Evolutionary conservation across 2,797 vertebrate species (phyloP).

Genomic region (Helicolenus hilgendorfi): DNA sequence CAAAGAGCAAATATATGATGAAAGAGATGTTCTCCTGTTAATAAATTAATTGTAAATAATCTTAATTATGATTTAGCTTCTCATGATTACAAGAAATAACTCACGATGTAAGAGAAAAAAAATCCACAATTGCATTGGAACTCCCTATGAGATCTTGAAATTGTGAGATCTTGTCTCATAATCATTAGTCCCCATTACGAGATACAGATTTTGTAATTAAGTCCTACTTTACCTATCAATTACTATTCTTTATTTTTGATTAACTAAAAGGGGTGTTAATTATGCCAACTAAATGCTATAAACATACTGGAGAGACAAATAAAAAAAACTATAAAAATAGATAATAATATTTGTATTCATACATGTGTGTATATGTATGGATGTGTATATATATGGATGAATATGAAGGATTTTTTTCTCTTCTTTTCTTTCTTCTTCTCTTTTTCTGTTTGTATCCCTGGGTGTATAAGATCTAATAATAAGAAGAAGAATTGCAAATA

Average conservation of each 20-base stretch:
- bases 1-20: not conserved
- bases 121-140: not conserved
- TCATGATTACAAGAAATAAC: not conserved
- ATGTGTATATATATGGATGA: not conserved
- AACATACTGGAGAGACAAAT: not conserved
- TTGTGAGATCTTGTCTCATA: not conserved
- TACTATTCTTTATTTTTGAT: not conserved
- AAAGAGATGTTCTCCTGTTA: not conserved
- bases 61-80: no score
- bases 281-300: not conserved
- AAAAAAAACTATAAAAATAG: not conserved
- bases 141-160: not conserved
- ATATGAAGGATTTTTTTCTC: not conserved
- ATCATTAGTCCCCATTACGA: not conserved
- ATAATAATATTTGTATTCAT: not conserved
- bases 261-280: not conserved
- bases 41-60: not conserved
- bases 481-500: not conserved
- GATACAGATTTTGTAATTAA: not conserved
- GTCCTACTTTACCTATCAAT: no score
- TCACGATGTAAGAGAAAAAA: not conserved
- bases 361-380: not conserved
- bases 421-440: not conserved
- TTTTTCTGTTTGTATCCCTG: not conserved
- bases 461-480: no score